Base-by-base conservation (phyloP, 2,888 invertebrate species). In the Alloscopus bannaensis region DNA sequence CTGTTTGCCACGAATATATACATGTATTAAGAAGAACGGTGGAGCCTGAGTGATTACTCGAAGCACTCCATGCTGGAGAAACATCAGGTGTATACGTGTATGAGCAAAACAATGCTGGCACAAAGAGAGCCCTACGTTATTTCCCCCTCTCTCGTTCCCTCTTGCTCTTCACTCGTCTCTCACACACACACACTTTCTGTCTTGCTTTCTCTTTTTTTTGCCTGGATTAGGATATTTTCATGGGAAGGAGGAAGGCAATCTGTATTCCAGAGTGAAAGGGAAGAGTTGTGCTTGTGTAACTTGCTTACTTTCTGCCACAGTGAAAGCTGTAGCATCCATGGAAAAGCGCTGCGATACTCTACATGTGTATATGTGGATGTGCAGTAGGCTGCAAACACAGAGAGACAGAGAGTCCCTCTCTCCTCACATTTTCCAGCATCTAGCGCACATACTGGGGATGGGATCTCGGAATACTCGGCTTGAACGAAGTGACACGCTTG, bases 401-500 rank as follows among this genome's bases (percentile, higher is more conserved):
- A n/a, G n/a, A n/a, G 71, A 59, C 42, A 24, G 13, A 60, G 29
- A 59, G 26, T 52, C 18, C 18, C 22, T 36, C 4, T 22, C 31
- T 3, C 20, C 24, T 20, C 24, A n/a, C 4, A 3, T 47, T 3
- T 11, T n/a, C 3, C 3, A 11, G 47, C 24, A 26, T 50, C n/a
- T n/a, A n/a, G n/a, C n/a, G 62, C 42, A 47, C 65, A 55, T 64
- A 42, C 50, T 52, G 45, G 70, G 69, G 69, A 70, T 75, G 75
- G 80, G 80, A 75, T 80, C 75, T 75, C 72, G 64, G 65, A 66
- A 62, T 71, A 69, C 62, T 80, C 69, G 80, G 69, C 57, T 24
- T 69, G 50, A 62, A 59, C 72, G 72, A 81, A 71, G 76, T 77
- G 77, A 81, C 81, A 84, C 84, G 84, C 84, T 84, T 84, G 84